phyloP scores from a whole-genome alignment of 2,888 invertebrate species.

The Spialia ferax region DNA sequence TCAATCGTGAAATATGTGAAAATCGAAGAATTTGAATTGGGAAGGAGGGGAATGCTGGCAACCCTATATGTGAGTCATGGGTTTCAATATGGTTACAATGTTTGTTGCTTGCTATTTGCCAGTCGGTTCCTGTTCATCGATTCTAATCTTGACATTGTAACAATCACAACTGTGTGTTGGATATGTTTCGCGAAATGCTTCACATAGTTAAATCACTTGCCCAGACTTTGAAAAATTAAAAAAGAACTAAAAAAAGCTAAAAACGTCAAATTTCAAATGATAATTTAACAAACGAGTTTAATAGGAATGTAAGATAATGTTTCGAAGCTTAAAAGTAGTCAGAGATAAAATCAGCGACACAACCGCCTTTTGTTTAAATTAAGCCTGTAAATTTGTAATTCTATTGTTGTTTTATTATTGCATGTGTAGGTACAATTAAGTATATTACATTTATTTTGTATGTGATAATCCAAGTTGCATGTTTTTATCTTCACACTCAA shows the following conservation, averaged over 20 bases:
- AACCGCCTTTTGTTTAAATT: no score
- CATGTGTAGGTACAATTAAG: no score
- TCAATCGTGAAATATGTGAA: neutral
- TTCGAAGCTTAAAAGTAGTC: no score
- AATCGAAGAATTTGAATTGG: neutral
- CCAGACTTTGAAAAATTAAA: neutral
- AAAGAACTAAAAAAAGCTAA: neutral
- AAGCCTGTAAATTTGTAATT: no score
- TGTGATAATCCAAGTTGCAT: neutral
- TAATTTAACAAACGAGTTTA: no score
- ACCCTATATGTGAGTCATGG: conserved; percentile 17
- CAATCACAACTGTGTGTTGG: conserved; percentile 13
- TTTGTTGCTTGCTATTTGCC: conserved; percentile 5
- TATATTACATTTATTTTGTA: neutral
- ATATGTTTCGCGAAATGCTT: neutral
- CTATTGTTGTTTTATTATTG: no score
- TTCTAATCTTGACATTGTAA: conserved; percentile 32
- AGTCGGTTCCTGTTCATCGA: conserved; percentile 25
- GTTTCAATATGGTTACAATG: conserved; percentile 29
- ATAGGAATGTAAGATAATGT: no score
- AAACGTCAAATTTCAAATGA: no score
- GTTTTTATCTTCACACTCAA: neutral
- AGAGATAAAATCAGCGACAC: no score
- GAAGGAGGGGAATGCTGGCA: neutral
- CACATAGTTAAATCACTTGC: neutral